Evolutionary conservation across 2,113 vertebrate species (phyloP), one percentile per base, ranked within the genome.

Genomic region (Toxostoma redivivum): DNA sequence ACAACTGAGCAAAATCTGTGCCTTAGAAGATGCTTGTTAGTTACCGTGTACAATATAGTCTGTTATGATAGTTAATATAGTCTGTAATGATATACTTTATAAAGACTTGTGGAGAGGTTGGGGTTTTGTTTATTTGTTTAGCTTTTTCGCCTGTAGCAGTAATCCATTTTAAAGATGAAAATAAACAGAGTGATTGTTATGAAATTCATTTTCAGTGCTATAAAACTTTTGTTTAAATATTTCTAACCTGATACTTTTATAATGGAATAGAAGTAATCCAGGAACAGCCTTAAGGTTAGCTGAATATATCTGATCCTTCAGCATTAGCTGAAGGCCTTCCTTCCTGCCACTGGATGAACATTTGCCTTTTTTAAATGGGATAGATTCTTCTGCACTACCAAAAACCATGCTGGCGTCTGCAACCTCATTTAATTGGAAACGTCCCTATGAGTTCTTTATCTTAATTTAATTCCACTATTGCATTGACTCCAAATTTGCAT

Each of bases 81-180:
- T n/a, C n/a, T n/a, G n/a, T 66, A 20, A 57, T 93, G 33, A 76
- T 88, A 66, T 13, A 86, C 48, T 95, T 95, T 33, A 76, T 38
- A 87, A 92, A 90, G 47, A 73, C 81, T 23, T 86, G 22, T 53
- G 15, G 11, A 12, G 33, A 2, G 19, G 15, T 9, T 9, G 0
- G 4, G 10, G 22, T 38, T 56, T 66, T 84, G 25, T 47, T 86
- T 84, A 25, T n/a, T 83, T 66, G 31, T 50, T 95, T 92, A 30
- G 37, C 1, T 44, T 35, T 65, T 51, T 48, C 67, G 11, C 67
- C 20, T 60, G 53, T 90, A 87, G 51, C 42, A 84, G 79, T 92
- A 76, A 88, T 76, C 65, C 72, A 35, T 93, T 96, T 95, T 94
- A 87, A 92, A 86, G 87, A 69, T 94, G 78, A 90, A 95, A 91